phyloP scores from a whole-genome alignment of 2,113 vertebrate species.

The Delphinapterus leucas region DNA sequence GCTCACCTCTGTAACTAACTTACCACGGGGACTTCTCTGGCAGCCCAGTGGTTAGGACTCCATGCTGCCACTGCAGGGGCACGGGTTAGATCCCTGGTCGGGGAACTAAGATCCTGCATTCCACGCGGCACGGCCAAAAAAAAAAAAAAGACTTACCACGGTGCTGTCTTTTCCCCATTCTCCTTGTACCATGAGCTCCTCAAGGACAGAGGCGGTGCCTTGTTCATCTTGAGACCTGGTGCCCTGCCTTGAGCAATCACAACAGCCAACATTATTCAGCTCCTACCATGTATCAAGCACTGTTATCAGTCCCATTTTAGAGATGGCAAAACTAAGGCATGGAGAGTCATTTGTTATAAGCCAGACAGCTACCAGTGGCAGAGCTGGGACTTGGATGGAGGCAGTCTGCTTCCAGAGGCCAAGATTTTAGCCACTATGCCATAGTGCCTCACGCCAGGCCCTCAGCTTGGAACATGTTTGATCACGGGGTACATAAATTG shows the following conservation, averaged over 20 bases:
- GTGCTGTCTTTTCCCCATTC: not conserved
- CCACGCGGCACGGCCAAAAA: no score
- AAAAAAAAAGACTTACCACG: not conserved
- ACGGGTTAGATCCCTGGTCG: no score
- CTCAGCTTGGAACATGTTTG: not conserved
- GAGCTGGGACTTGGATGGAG: not conserved
- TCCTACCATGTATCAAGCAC: not conserved
- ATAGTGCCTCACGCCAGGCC: not conserved
- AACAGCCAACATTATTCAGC: not conserved
- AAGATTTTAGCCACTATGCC: not conserved
- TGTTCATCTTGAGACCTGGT: not conserved
- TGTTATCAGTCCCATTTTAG: not conserved
- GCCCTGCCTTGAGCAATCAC: not conserved
- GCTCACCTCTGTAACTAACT: not conserved
- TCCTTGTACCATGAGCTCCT: not conserved
- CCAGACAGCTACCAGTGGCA: no score
- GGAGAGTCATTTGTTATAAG: not conserved
- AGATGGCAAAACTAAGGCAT: not conserved
- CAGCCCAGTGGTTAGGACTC: no score
- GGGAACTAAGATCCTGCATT: no score
- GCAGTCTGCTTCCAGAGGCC: not conserved
- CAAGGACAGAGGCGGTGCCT: not conserved
- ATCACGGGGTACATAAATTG: not conserved
- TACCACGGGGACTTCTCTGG: no score
- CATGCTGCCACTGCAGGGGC: no score